phyloP scores from a whole-genome alignment of 2,113 vertebrate species.

The Cephalopterus ornatus region DNA sequence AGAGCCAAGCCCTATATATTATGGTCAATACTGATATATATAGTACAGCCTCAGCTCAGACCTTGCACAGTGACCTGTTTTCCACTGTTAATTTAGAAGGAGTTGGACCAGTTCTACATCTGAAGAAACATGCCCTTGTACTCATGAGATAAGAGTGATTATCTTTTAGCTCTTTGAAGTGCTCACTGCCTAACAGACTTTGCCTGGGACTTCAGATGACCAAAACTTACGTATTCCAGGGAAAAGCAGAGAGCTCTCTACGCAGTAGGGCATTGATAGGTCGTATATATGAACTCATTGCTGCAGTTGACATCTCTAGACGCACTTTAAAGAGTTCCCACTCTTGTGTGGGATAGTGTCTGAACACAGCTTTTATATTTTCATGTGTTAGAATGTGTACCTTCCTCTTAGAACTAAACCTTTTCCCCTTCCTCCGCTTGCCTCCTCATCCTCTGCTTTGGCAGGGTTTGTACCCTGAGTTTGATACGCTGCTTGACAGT shows the following conservation, averaged over 20 bases:
- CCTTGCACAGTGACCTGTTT: background rate
- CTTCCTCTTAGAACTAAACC: background rate
- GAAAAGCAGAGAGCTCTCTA: background rate
- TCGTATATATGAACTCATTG: background rate
- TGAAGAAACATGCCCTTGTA: background rate
- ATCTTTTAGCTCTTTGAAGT: background rate
- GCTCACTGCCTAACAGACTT: background rate
- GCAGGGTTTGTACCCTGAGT: background rate
- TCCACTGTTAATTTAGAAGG: background rate
- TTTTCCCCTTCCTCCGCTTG: fast-evolving
- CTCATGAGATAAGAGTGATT: background rate
- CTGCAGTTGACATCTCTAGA: background rate
- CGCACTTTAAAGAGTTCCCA: background rate
- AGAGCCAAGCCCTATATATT: background rate
- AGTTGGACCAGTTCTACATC: background rate
- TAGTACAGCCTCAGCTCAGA: background rate
- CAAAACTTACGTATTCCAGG: fast-evolving
- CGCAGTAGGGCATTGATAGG: background rate
- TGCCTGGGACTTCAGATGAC: background rate
- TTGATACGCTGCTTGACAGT: background rate
- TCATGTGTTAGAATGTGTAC: background rate
- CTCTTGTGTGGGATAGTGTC: background rate
- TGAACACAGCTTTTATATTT: background rate
- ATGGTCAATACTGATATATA: background rate
- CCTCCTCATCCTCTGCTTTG: background rate